Conservation (phyloP, 2,888 invertebrate species). For the Nemotelus pantherinus region DNA sequence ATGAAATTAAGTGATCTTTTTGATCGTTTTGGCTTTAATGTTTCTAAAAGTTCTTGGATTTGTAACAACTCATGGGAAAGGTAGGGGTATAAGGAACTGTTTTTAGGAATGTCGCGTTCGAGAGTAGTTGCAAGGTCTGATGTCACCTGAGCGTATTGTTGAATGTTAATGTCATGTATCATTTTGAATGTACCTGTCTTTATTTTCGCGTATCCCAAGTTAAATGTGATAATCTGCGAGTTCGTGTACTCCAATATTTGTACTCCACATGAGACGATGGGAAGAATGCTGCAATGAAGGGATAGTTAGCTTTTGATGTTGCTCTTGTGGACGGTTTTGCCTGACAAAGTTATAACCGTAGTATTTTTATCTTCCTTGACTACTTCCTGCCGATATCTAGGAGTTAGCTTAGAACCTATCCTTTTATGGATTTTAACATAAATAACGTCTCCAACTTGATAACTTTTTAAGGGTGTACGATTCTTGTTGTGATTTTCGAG, state of each 20-base stretch:
- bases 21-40: not conserved
- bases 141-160: not conserved
- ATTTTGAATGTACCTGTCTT: not conserved
- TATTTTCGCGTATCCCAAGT: conserved; percentile 5
- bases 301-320: conserved; percentile 42
- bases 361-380: conserved; percentile 47
- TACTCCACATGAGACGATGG: not conserved
- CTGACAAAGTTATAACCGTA: conserved; percentile 44
- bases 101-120: not conserved
- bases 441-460: conserved; percentile 45
- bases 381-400: conserved; percentile 44
- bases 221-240: conserved; percentile 7
- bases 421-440: conserved; percentile 50
- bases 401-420: conserved; percentile 48
- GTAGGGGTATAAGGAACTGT: not conserved
- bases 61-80: not conserved
- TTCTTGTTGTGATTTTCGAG: conserved; percentile 48
- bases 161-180: not conserved
- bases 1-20: conserved; percentile 18
- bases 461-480: conserved; percentile 46
- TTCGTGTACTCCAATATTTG: conserved; percentile 21
- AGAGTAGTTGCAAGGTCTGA: not conserved
- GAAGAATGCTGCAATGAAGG: not conserved
- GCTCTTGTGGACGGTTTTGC: conserved; percentile 46
- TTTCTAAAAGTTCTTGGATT: conserved; percentile 15